Base-by-base conservation (phyloP, 2,797 vertebrate genomes). In the Syngnathus rostellatus region DNA sequence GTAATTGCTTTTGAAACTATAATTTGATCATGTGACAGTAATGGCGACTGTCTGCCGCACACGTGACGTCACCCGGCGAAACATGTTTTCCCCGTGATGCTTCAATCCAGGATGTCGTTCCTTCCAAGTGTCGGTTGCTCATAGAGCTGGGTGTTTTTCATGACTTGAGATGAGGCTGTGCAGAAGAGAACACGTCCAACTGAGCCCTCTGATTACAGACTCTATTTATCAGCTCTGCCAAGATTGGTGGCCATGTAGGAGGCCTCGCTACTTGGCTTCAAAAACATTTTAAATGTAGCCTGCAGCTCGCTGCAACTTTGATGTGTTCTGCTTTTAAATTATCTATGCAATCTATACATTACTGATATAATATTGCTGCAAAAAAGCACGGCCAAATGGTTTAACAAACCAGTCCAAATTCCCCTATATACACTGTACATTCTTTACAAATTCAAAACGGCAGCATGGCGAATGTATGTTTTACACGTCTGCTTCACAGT, bases 161-260 rank as follows among this genome's bases (percentile, higher is more conserved):
- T 25, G 39, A 17, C n/a, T 58, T 70, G 62, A 76, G 65, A 64
- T 40, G 23, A 67, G 51, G 66, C 66, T 65, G 66, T 45, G 69
- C 40, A 64, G 66, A 50, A 0, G 59, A 12, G 45, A 76, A 54
- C 64, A 54, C 62, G 19, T 72, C 71, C 69, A 68, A 23, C 69
- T 60, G 71, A 64, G 72, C 43, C 39, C 64, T 54, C 72, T 67
- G 76, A 80, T 83, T 71, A 78, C 64, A 73, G 62, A 74, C 71
- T 74, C 61, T 62, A 61, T 75, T 75, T 73, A 76, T 80, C 70
- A 78, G 70, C 66, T 68, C 66, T 54, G 64, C 53, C 25, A 38
- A 64, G 63, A 51, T 63, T 19, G 9, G n/a, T 68, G 53, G 63
- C 67, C 59, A 48, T 10, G 61, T 21, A 67, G 76, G 73, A 77